Evolutionary conservation across 2,797 vertebrate species (phyloP), one percentile per base, ranked within the genome.

Genomic region (Pipistrellus pipistrellus): DNA sequence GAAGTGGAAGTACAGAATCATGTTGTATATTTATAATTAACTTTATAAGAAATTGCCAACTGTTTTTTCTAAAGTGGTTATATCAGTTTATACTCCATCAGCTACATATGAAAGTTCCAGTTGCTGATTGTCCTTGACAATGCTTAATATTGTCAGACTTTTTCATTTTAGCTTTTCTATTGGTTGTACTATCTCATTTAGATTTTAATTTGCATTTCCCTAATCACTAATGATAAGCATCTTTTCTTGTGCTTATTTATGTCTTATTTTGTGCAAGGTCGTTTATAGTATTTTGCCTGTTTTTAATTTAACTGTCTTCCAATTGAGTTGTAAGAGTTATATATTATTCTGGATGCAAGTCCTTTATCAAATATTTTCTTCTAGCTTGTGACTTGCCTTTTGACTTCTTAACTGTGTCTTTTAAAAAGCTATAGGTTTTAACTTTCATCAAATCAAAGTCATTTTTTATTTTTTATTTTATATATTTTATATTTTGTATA

Each of bases 151-250:
- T 92, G 51, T 59, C 68, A 76, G 8, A 59, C 38, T 76, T 64
- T 77, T 64, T 64, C 38, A 77, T 83, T 91, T 88, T 41, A 66
- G 13, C 10, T 38, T 32, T 85, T 82, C 17, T 82, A 0, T 62
- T 85, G 30, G 57, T 85, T 78, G 18, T 38, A 59, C 30, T 88
- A 30, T 69, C 35, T 80, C 57, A 75, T 94, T 76, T 85, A 44
- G 30, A 17, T 80, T 91, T 85, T 85, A 91, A 81, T 75, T 80
- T 38, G 4, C 75, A 69, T 68, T 75, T 89, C 4, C 13, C 73
- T 46, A 76, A 85, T 69, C 20, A 76, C 68, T 44, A 76, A 85
- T 85, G 27, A 44, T 92, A 92, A 80, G 8, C 44, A 76, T 72
- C 32, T 62, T 75, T 93, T 38, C 69, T 62, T 48, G 25, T 81